phyloP scores from a whole-genome alignment of 1,140 invertebrate genomes.

The Rhyzopertha dominica region DNA sequence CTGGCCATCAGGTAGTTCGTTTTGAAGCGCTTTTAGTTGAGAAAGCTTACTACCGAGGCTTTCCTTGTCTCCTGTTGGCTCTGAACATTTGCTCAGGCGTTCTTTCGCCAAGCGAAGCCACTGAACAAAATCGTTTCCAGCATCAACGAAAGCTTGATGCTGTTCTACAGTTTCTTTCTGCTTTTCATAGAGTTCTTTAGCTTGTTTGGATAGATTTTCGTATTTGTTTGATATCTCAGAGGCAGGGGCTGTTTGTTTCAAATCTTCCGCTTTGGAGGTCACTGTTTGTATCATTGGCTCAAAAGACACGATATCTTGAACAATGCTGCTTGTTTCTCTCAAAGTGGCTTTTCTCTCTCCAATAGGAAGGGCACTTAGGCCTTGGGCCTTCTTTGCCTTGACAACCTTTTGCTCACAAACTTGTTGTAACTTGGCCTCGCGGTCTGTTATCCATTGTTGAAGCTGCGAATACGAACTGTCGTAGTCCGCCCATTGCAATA shows the following conservation, averaged over 20 bases:
- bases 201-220: constrained; percentile 82
- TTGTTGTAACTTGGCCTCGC: constrained; percentile 90
- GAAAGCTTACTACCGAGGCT: constrained; percentile 77
- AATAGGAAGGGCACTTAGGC: constrained; percentile 71
- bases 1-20: constrained; percentile 75
- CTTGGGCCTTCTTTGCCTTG: constrained; percentile 69
- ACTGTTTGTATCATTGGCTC: constrained; percentile 94
- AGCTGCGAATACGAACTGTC: constrained; percentile 86
- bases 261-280: constrained; percentile 82
- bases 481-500: constrained; percentile 94
- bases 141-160: constrained; percentile 85
- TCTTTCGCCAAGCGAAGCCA: constrained; percentile 89
- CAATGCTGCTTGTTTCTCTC: constrained; percentile 87
- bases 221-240: constrained; percentile 88
- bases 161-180: constrained; percentile 86
- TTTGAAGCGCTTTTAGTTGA: constrained; percentile 76
- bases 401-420: constrained; percentile 82
- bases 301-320: constrained; percentile 90
- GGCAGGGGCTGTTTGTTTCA: constrained; percentile 78
- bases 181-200: constrained; percentile 83
- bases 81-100: constrained; percentile 85
- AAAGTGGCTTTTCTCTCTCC: constrained; percentile 82
- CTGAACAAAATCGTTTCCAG: constrained; percentile 83
- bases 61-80: constrained; percentile 91
- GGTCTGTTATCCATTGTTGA: constrained; percentile 92